Evolutionary conservation across 2,113 vertebrate species (phyloP).

Genomic region (Rhinichthys klamathensis): DNA sequence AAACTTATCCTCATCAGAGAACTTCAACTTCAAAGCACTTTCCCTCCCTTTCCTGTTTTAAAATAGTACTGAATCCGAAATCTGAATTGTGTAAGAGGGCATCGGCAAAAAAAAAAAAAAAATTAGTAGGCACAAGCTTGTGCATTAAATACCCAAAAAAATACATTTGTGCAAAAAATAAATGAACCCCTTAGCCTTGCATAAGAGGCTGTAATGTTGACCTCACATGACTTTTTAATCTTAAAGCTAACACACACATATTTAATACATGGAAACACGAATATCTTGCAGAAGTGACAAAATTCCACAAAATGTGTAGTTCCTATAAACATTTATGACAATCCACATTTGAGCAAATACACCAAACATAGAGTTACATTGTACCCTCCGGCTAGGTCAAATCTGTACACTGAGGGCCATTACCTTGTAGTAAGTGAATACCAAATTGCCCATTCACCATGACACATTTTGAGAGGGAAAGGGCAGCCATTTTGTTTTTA

Average conservation of each 20-base stretch:
- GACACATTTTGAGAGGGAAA: conserved; percentile 52
- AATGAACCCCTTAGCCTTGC: conserved; percentile 68
- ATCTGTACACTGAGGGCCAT: conserved; percentile 43
- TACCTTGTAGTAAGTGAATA: conserved; percentile 64
- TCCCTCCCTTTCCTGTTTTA: conserved; percentile 21
- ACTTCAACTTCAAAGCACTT: conserved; percentile 53
- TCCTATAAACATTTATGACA: conserved; percentile 10
- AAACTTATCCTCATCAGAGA: conserved; percentile 63
- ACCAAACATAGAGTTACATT: conserved; percentile 47
- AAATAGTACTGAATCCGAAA: conserved; percentile 46
- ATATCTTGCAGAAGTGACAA: conserved; percentile 21
- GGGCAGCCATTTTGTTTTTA: conserved; percentile 70
- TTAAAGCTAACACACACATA: conserved; percentile 59
- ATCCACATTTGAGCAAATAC: conserved; percentile 24
- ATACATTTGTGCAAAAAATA: too few species aligned
- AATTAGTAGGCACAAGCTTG: conserved; percentile 53
- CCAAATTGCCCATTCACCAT: conserved; percentile 53
- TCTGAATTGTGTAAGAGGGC: conserved; percentile 25
- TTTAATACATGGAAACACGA: conserved; percentile 52
- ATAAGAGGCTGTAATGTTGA: conserved; percentile 45
- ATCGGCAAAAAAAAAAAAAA: conserved; percentile 54
- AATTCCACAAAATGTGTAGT: background rate
- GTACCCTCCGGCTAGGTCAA: conserved; percentile 36
- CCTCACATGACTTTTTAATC: conserved; percentile 58
- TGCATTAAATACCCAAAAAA: too few species aligned